Evolutionary conservation across 2,888 invertebrate species (phyloP).

Genomic region (Exephanes ischioxanthus): DNA sequence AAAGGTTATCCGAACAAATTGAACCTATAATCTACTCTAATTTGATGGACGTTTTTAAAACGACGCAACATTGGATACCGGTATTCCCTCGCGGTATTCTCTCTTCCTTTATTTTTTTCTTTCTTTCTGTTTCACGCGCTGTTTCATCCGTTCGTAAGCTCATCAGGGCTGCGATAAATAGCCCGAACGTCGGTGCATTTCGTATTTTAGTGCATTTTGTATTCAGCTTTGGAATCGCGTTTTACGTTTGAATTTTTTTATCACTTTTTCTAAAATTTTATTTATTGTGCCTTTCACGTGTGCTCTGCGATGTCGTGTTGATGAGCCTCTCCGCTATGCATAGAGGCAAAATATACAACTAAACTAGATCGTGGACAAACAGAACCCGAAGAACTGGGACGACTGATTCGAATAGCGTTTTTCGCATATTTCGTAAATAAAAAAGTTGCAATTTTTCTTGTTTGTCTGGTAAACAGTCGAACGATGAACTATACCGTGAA

Average conservation of each 20-base stretch:
- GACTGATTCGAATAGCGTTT: conserved; percentile 5
- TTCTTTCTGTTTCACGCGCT: not conserved
- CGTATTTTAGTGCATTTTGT: not conserved
- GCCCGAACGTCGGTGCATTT: not conserved
- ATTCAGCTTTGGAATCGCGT: not conserved
- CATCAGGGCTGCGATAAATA: not conserved
- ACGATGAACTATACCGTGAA: not conserved
- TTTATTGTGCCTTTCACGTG: not conserved
- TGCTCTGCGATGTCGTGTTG: not conserved
- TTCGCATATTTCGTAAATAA: conserved; percentile 19
- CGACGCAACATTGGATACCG: not conserved
- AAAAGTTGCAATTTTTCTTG: conserved; percentile 9
- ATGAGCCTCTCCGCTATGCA: not conserved
- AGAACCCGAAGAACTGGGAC: not conserved
- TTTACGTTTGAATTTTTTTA: not conserved
- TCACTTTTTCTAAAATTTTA: not conserved
- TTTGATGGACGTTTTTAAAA: not conserved
- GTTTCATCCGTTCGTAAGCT: not conserved
- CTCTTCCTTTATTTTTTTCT: not conserved
- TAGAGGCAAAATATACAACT: not conserved
- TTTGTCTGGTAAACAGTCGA: not conserved
- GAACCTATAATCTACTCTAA: not conserved
- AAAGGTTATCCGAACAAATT: conserved; percentile 20
- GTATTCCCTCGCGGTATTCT: not conserved
- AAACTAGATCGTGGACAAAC: not conserved